Evolutionary conservation across 2,797 vertebrate genomes (phyloP).

Genomic region (Amniataba percoides): DNA sequence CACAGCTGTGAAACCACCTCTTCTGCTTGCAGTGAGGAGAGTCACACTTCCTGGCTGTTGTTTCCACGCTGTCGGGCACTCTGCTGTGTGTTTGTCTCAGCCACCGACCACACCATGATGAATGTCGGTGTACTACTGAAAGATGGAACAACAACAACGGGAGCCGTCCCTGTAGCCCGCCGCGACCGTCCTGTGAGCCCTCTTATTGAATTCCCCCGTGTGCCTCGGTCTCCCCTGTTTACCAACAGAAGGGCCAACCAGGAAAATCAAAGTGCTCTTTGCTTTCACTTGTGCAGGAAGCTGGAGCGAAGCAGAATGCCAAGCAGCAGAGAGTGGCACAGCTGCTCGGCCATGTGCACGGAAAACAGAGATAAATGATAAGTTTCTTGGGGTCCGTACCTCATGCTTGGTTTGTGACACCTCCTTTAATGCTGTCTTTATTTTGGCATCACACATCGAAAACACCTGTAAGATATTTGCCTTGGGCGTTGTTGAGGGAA

Average conservation of each 20-base stretch:
- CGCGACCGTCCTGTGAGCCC: conserved; percentile 18
- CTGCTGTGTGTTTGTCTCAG: conserved; percentile 9
- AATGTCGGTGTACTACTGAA: neutral
- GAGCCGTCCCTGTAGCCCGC: conserved; percentile 22
- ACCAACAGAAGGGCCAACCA: conserved; percentile 72
- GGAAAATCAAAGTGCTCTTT: conserved; percentile 84
- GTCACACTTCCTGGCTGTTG: conserved; percentile 30
- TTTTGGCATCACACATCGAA: neutral
- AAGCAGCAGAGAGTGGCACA: conserved; percentile 81
- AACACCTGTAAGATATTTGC: neutral
- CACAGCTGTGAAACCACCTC: conserved; percentile 67
- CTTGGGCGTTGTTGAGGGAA: neutral
- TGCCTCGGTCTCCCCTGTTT: conserved; percentile 69
- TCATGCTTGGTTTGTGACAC: conserved; percentile 37
- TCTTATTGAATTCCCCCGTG: conserved; percentile 56
- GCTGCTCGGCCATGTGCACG: conserved; percentile 76
- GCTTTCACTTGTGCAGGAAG: conserved; percentile 80
- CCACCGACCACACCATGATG: conserved; percentile 28
- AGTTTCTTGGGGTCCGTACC: conserved; percentile 34
- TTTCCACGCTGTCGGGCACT: neutral
- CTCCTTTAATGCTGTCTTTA: conserved; percentile 23
- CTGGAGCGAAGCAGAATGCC: conserved; percentile 80
- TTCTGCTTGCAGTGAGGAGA: conserved; percentile 2
- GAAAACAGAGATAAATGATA: conserved; percentile 63
- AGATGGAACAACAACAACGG: conserved; percentile 26